Evolutionary conservation across 2,888 invertebrate species (phyloP), one percentile per base, ranked within the genome.

Genomic region (Oithona nana): DNA sequence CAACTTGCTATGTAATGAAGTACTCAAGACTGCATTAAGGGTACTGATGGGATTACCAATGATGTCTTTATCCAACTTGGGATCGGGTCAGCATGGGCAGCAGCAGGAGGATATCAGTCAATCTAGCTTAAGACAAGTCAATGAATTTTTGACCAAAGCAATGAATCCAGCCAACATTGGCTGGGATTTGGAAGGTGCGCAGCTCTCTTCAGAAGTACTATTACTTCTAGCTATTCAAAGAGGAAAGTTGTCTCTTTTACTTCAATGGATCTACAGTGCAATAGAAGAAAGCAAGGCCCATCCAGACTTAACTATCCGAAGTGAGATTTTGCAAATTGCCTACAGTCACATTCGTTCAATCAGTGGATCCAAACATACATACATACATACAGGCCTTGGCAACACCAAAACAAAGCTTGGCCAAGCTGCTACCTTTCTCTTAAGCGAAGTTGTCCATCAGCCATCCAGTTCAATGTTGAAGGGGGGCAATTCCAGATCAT

Each of bases 231-330:
- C 79, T 16, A 70, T 79, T 30, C 81, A 81, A 72, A 70, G 81
- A 66, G 81, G 81, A 22, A 79, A 79, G 13, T 72, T 81, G 24
- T 71, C 78, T 51, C 78, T 78, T 69, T 70, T 81, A 26, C 70
- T 81, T 55, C 79, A 81, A 68, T 81, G 81, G 81, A 76, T 81
- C 56, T 77, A 39, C 16, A 39, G 39, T 16, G n/a, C n/a, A n/a
- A n/a, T n/a, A n/a, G n/a, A n/a, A n/a, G n/a, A n/a, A n/a, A n/a
- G n/a, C n/a, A n/a, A n/a, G n/a, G n/a, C n/a, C n/a, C n/a, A n/a
- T n/a, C n/a, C n/a, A n/a, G n/a, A n/a, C n/a, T 29, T 31, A 28
- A 16, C 24, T 3, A 20, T 16, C 0, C 8, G 20, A 8, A 54
- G 28, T 2, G 50, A 28, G 20, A 22, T n/a, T 3, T 29, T 26